These are phyloP conservation scores for Glyphotaelius pellucidus DNA, from an alignment of 2,888 invertebrate species.

Conservation along the genomic window DNA sequence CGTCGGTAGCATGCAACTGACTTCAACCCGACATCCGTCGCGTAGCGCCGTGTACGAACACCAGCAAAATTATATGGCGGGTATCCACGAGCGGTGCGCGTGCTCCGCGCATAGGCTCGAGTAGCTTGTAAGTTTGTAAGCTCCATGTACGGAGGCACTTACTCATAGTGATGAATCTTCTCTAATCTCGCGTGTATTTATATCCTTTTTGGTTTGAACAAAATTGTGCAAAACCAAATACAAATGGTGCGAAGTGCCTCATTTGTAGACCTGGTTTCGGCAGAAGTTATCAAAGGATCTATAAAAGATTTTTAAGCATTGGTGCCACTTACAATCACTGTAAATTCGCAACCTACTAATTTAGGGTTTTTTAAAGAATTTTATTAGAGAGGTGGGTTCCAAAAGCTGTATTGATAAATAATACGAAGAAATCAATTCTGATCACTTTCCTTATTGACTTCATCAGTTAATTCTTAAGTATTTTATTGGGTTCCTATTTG, in stretches of 20 bases:
- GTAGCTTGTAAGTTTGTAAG: too few species aligned
- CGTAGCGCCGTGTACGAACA: too few species aligned
- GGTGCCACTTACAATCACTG: not conserved
- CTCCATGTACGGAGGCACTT: too few species aligned
- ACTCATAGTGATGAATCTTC: not conserved
- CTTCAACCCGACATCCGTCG: too few species aligned
- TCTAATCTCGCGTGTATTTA: not conserved
- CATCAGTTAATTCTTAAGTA: not conserved
- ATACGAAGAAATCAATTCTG: not conserved
- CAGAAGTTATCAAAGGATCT: not conserved
- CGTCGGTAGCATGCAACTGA: too few species aligned
- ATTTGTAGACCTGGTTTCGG: not conserved
- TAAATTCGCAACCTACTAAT: not conserved
- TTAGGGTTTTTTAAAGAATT: not conserved
- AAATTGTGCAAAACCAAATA: not conserved
- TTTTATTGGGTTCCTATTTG: not conserved
- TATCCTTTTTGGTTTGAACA: not conserved
- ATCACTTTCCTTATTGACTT: not conserved
- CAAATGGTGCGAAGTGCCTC: not conserved
- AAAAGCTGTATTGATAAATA: not conserved
- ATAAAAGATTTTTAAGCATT: not conserved
- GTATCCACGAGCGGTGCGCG: too few species aligned
- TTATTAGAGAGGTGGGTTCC: not conserved
- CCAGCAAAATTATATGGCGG: too few species aligned
- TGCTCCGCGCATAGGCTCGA: too few species aligned